Conservation (phyloP, 53 echinoderm and acorn worm species). For the Zoroaster sp. region DNA sequence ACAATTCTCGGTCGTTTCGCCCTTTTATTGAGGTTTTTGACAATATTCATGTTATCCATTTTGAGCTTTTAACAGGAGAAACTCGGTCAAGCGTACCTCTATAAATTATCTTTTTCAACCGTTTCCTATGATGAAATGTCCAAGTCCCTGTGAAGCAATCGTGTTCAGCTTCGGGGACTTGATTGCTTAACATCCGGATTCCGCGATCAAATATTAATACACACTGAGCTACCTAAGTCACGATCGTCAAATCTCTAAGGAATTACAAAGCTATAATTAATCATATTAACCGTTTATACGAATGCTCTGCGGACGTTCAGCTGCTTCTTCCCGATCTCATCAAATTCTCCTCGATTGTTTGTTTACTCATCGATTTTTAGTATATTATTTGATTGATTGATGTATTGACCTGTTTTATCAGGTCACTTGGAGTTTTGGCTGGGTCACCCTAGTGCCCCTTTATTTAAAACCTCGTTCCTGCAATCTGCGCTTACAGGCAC, state of each 20-base stretch:
- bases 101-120: not conserved
- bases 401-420: not conserved
- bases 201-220: conserved; percentile 19
- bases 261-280: not conserved
- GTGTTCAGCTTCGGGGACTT: not conserved
- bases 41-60: no score
- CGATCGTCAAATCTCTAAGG: not conserved
- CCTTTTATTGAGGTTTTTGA: no score
- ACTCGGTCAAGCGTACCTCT: not conserved
- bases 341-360: no score
- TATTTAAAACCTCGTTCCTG: not conserved
- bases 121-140: not conserved
- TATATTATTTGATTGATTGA: no score
- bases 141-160: not conserved
- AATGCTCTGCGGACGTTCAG: not conserved
- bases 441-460: not conserved
- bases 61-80: not conserved
- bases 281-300: not conserved
- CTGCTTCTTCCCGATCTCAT: not conserved
- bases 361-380: no score
- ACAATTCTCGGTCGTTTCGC: no score
- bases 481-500: not conserved
- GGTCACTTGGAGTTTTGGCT: not conserved
- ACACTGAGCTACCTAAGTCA: not conserved
- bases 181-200: not conserved